phyloP scores from a whole-genome alignment of 2,888 invertebrate species.

The Morpho deidamia region DNA sequence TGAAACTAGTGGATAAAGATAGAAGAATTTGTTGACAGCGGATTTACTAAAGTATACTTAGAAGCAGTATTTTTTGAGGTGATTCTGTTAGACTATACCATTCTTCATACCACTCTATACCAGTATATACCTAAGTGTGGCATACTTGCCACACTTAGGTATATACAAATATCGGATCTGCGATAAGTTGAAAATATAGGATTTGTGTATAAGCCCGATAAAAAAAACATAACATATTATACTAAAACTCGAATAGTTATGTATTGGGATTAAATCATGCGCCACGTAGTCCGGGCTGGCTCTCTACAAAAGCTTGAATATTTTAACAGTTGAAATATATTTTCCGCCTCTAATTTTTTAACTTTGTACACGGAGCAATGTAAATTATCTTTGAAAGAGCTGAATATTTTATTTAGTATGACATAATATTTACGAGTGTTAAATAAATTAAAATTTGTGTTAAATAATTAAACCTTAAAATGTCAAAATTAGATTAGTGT shows the following conservation, averaged over 20 bases:
- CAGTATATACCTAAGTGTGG: too few relatives aligned
- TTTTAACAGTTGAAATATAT: constrained; percentile 8
- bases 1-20: too few relatives aligned
- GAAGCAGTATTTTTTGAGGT: too few relatives aligned
- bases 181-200: background rate
- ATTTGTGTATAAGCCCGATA: background rate
- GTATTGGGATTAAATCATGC: constrained; percentile 2
- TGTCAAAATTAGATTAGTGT: too few relatives aligned
- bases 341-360: background rate
- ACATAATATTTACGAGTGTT: too few relatives aligned
- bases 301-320: constrained; percentile 6
- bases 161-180: background rate
- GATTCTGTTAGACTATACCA: too few relatives aligned
- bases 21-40: too few relatives aligned
- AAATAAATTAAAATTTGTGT: too few relatives aligned
- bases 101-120: too few relatives aligned
- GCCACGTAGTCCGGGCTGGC: constrained; percentile 8
- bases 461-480: too few relatives aligned
- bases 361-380: background rate
- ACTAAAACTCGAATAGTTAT: constrained; percentile 4
- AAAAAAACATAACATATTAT: constrained; percentile 3
- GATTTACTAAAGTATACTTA: too few relatives aligned
- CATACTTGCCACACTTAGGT: too few relatives aligned
- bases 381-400: background rate
- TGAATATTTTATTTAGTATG: background rate